Base-by-base conservation (phyloP, 2,797 vertebrate species). In the Danio jaintianensis region DNA sequence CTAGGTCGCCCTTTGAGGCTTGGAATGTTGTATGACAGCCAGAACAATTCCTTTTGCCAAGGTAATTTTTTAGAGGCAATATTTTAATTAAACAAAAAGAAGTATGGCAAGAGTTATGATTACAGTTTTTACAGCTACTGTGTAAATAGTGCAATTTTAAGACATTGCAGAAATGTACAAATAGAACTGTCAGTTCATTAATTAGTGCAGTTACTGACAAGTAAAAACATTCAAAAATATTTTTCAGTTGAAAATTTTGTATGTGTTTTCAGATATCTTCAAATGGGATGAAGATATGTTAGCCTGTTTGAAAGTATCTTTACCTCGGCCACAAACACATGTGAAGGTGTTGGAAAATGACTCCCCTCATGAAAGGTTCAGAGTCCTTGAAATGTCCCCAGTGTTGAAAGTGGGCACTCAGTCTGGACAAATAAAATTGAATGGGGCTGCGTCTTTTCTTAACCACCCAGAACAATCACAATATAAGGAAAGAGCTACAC, bases 371-470 rank as follows among this genome's bases (percentile, higher is more conserved):
- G 78, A 84, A 0, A 86, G 85, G 48, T 29, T 79, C 11, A 16
- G 15, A 12, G 83, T 69, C 13, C 43, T 88, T 55, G 64, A 85
- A 4, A 62, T 88, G 12, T 29, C 47, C 0, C 4, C 22, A 6
- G 11, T 82, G 10, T 67, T 87, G 1, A 69, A 70, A 56, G 76
- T 20, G 5, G 87, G 86, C 29, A 13, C 84, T 12, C 40, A 85
- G 1, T 29, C 47, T 36, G 83, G 79, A 6, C 13, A 82, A 38
- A 61, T 86, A 16, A 15, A 83, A 2, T 1, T 79, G 3, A 18
- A 36, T 4, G 87, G 87, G 7, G 83, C 86, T n/a, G 83, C 80
- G 18, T 68, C 12, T 0, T 89, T 82, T 64, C 12, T 89, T 2
- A 77, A 80, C 0, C 81, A 86, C 38, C 73, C 52, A 8, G 61